Percentiles rank a stretch among this genome's conserved stretches.
phyloP scores from a whole-genome alignment of 2,888 invertebrate genomes.

The Polydrusus cervinus region DNA sequence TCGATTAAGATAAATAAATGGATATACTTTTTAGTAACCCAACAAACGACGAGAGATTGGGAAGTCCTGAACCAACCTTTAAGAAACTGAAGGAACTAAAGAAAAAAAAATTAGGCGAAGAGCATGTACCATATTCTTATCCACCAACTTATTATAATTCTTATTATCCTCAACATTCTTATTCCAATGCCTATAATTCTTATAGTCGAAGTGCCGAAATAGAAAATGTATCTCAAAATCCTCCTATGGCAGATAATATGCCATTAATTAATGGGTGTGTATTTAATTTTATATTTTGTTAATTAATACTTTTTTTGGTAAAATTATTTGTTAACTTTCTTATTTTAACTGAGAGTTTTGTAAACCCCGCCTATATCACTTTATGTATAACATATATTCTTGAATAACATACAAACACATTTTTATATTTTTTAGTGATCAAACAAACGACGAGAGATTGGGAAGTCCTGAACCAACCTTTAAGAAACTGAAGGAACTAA shows the following conservation, averaged over 20 bases:
- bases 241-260: background rate
- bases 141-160: background rate
- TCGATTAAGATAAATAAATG: no score
- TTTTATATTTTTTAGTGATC: background rate
- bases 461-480: slow-evolving; percentile 9
- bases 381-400: no score
- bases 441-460: background rate
- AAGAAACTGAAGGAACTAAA: background rate
- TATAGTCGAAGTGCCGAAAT: background rate
- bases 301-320: no score
- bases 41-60: background rate
- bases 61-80: slow-evolving; percentile 5
- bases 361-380: no score
- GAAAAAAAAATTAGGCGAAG: background rate
- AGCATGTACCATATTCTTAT: background rate
- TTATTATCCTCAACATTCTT: background rate
- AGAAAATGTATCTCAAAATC: background rate
- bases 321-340: no score
- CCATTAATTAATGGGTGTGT: background rate
- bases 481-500: background rate
- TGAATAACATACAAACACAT: no score
- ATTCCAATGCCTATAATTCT: background rate
- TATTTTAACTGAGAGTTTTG: no score
- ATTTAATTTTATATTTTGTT: background rate
- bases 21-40: background rate